phyloP scores from a whole-genome alignment of 2,797 vertebrate genomes.

The Centroberyx gerrardi region DNA sequence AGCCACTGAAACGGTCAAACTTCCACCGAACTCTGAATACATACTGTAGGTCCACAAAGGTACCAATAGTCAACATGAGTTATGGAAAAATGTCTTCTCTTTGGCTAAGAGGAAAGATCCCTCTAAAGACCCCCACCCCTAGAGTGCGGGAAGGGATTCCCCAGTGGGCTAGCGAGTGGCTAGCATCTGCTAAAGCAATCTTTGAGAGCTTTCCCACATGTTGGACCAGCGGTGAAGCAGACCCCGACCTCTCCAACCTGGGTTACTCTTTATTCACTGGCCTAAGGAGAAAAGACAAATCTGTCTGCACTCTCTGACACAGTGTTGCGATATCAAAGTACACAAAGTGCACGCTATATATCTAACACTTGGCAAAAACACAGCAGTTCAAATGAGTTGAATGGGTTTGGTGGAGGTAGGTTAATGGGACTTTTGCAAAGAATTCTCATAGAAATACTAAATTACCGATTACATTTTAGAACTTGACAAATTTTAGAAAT shows the following conservation, averaged over 20 bases:
- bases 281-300: constrained; percentile 35
- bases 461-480: too few relatives aligned
- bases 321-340: constrained; percentile 14
- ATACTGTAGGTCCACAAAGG: constrained; percentile 10
- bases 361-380: background rate
- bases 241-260: constrained; percentile 54
- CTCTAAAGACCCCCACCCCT: constrained; percentile 54
- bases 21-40: constrained; percentile 24
- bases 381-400: constrained; percentile 8
- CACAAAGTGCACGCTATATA: constrained; percentile 3
- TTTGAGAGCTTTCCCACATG: constrained; percentile 80
- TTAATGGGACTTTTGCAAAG: background rate
- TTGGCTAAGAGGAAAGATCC: constrained; percentile 52
- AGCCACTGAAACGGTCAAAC: constrained; percentile 23
- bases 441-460: constrained; percentile 4
- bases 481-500: constrained; percentile 1
- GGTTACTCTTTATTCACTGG: constrained; percentile 58
- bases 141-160: constrained; percentile 67
- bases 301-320: constrained; percentile 34
- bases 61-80: constrained; percentile 35
- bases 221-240: constrained; percentile 41
- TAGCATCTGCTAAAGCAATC: constrained; percentile 75
- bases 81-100: constrained; percentile 63
- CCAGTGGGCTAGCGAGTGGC: constrained; percentile 62
- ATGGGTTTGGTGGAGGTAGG: background rate